Conservation (phyloP, 2,888 invertebrate species). For the Tipula unca region DNA sequence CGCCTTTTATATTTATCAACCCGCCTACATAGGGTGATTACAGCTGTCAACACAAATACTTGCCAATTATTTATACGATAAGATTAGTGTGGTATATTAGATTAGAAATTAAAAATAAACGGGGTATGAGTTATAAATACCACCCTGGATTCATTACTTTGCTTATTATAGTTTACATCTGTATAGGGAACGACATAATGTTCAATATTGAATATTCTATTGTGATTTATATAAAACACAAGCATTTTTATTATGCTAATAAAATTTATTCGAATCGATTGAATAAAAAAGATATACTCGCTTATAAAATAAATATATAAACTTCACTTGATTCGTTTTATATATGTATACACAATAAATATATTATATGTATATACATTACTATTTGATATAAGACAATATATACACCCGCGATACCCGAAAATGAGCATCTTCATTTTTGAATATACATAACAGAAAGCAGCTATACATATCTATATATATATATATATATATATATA, state of each 20-base stretch:
- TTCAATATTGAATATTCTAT: background rate
- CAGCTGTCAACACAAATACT: background rate
- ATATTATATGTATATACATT: background rate
- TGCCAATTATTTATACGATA: background rate
- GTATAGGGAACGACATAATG: background rate
- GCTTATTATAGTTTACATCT: background rate
- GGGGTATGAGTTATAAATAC: background rate
- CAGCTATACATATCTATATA: too few species aligned
- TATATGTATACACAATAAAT: background rate
- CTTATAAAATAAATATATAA: background rate
- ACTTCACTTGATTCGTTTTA: background rate
- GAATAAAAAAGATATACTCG: background rate
- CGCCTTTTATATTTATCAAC: background rate
- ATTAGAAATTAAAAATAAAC: background rate
- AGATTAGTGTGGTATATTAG: background rate
- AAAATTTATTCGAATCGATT: background rate
- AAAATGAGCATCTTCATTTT: background rate
- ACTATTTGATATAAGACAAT: background rate
- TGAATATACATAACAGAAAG: background rate
- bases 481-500: too few species aligned
- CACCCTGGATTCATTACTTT: too few species aligned
- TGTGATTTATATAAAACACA: background rate
- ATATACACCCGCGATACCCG: background rate
- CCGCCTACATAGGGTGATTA: background rate
- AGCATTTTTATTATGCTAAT: background rate